Evolutionary conservation across 1,140 invertebrate genomes (phyloP), one percentile per base, ranked within the genome.

Genomic region (Brachystomella parvula): DNA sequence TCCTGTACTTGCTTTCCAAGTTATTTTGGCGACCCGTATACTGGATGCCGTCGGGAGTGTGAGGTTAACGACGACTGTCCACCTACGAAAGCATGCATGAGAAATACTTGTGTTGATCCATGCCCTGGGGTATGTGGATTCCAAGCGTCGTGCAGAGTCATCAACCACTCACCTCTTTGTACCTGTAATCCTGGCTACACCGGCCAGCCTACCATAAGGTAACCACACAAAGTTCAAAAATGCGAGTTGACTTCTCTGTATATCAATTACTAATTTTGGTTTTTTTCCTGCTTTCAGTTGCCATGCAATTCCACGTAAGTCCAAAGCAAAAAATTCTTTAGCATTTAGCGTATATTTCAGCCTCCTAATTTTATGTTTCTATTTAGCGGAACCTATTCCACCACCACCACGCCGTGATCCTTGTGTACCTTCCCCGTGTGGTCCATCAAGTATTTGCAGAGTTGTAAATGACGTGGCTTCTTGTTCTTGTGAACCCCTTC

Each of bases 1-100:
- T 82, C 85, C 3, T 93, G 90, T 71, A 88, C 87, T 19, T 93
- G 90, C 75, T 75, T 90, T 53, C 87, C 89, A 1, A 86, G 84
- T 39, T 90, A 85, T 74, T 85, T 83, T 75, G 90, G 91, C 47
- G 81, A 85, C 70, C 87, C 90, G 56, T 68, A 61, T 15, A 72
- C 62, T 17, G 47, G 82, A 68, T 87, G 85, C 76, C 76, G 83
- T 65, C 86, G 86, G 9, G 85, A 88, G 77, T 88, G 87, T 76
- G 80, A 82, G 29, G 84, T 83, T 71, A 86, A 86, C 74, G 80
- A 82, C 0, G 86, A 89, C 74, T 89, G 87, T 74, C 71, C 81
- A 1, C 79, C 76, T 63, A 79, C 80, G 71, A 76, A 80, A 61
- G 84, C 86, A 29, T 89, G 87, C 73, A 83, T 86, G 19, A 84